phyloP scores from a whole-genome alignment of 2,113 vertebrate species.

The Ardeotis arabs region DNA sequence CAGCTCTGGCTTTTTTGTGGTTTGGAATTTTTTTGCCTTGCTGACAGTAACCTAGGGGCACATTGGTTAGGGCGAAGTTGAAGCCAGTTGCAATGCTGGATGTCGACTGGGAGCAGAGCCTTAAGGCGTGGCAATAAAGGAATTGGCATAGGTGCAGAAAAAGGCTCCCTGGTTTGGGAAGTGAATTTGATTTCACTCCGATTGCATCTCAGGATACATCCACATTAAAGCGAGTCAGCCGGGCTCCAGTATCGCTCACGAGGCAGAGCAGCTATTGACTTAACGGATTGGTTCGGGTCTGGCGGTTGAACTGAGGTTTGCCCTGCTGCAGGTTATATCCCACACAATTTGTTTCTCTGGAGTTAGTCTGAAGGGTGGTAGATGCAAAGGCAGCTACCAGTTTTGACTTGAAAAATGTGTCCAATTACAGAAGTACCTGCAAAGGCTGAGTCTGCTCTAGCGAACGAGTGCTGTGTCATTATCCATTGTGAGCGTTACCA shows the following conservation, averaged over 20 bases:
- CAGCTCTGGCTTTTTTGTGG: background rate
- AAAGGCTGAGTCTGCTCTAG: background rate
- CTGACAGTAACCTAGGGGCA: background rate
- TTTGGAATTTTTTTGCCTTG: background rate
- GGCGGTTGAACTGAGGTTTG: background rate
- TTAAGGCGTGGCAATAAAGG: background rate
- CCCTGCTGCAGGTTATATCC: background rate
- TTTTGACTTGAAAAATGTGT: background rate
- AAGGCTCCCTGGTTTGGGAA: background rate
- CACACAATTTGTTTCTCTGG: background rate
- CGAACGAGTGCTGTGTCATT: background rate
- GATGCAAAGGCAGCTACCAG: background rate
- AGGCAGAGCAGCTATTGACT: background rate
- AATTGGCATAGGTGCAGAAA: background rate
- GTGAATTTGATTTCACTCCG: background rate
- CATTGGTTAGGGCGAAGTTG: background rate
- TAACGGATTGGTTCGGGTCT: background rate
- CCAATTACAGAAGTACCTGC: background rate
- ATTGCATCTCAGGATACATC: background rate
- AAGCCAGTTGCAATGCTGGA: background rate
- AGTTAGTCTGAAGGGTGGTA: background rate
- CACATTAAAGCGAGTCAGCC: accelerated
- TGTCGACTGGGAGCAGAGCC: accelerated
- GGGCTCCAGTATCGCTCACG: accelerated
- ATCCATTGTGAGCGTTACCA: background rate